These are phyloP conservation scores for Apostichopus leukothele DNA, from an alignment of 53 echinoderm and acorn worm genomes.

Conservation along the genomic window DNA sequence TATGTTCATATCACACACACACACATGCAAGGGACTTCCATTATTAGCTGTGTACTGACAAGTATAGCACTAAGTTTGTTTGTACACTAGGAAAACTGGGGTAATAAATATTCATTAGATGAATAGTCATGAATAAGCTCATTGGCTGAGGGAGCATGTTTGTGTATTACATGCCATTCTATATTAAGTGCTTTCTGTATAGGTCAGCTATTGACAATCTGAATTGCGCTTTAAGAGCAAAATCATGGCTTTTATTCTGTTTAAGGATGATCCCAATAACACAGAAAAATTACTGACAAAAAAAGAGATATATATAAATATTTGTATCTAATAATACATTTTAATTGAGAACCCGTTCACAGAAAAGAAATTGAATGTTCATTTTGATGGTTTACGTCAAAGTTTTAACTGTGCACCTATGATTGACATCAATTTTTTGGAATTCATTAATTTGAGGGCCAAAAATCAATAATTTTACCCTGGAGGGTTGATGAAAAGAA, in stretches of 20 bases:
- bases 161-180: not conserved
- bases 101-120: not conserved
- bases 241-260: too few species aligned
- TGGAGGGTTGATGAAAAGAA: not conserved
- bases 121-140: not conserved
- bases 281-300: too few species aligned
- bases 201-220: not conserved
- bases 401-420: too few species aligned
- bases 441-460: not conserved
- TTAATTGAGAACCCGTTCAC: too few species aligned
- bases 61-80: not conserved
- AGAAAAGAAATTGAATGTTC: too few species aligned
- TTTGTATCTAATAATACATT: too few species aligned
- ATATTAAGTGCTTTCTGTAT: not conserved
- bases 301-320: too few species aligned
- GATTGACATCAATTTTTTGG: not conserved
- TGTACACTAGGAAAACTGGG: not conserved
- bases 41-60: not conserved
- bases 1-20: not conserved
- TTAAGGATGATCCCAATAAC: too few species aligned
- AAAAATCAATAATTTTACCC: not conserved
- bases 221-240: too few species aligned
- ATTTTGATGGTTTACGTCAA: too few species aligned
- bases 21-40: not conserved
- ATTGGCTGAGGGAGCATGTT: not conserved